These are phyloP conservation scores for Beris morrisii DNA, from an alignment of 2,888 invertebrate species.

Conservation along the genomic window DNA sequence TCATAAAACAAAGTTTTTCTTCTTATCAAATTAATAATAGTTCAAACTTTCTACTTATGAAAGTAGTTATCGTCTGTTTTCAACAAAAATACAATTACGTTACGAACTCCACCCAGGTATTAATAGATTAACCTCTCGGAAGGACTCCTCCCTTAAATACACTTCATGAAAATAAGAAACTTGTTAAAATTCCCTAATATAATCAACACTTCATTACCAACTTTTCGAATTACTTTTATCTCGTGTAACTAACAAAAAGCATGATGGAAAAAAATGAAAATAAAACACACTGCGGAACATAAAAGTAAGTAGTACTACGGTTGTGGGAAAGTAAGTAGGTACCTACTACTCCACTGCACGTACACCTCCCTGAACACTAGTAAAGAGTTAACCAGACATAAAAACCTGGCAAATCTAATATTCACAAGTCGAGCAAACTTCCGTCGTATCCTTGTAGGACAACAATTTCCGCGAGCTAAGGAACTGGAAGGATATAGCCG, in stretches of 20 bases:
- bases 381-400: constrained; percentile 16
- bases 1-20: no score
- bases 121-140: constrained; percentile 7
- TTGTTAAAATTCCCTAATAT: constrained; percentile 31
- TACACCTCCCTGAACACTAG: constrained; percentile 3
- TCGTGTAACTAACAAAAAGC: constrained; percentile 20
- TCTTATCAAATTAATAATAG: no score
- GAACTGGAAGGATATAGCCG: constrained; percentile 9
- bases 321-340: background rate
- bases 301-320: background rate
- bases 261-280: background rate
- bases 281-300: background rate
- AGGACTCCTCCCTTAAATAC: background rate
- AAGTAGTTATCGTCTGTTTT: background rate
- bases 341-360: background rate
- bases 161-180: constrained; percentile 20
- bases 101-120: background rate
- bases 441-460: constrained; percentile 1
- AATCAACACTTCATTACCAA: constrained; percentile 30
- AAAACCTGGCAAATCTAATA: constrained; percentile 3
- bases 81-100: background rate
- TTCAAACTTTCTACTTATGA: no score
- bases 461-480: constrained; percentile 8
- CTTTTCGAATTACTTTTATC: constrained; percentile 31
- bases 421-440: background rate